These are phyloP conservation scores for Alcedo atthis DNA, from an alignment of 2,797 vertebrate genomes.

Conservation along the genomic window DNA sequence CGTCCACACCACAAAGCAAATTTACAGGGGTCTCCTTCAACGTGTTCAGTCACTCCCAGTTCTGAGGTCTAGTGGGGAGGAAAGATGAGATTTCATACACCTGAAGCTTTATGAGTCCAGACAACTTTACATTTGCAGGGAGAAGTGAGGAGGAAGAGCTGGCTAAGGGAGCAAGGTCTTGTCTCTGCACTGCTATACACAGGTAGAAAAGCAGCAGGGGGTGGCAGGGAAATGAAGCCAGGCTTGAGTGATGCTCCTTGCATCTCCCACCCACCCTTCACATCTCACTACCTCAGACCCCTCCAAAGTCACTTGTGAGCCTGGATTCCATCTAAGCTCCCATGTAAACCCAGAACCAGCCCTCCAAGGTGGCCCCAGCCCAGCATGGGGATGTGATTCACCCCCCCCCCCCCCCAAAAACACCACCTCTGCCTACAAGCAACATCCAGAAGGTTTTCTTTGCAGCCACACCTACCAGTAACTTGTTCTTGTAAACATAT, in stretches of 20 bases:
- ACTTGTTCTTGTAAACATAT: constrained; percentile 98
- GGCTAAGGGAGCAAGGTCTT: neutral
- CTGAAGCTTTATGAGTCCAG: neutral
- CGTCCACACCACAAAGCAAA: constrained; percentile 97
- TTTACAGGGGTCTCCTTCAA: constrained; percentile 97
- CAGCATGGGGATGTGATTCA: neutral
- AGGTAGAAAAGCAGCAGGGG: neutral
- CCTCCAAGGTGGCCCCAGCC: neutral
- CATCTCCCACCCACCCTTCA: neutral
- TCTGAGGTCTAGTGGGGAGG: constrained; percentile 89
- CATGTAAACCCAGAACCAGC: neutral
- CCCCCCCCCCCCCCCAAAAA: neutral
- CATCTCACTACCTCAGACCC: neutral
- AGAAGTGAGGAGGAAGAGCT: neutral
- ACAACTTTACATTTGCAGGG: neutral
- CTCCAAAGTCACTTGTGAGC: neutral
- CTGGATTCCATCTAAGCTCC: neutral
- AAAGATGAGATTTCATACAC: constrained; percentile 26
- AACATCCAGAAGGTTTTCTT: neutral
- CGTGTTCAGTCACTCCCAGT: constrained; percentile 95
- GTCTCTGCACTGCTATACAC: neutral
- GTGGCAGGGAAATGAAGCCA: neutral
- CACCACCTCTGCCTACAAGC: neutral
- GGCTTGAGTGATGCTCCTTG: neutral
- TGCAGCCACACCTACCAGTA: constrained; percentile 85